A percentile compares a stretch with the other conserved stretches of the same genome.
Conservation (phyloP, 2,113 vertebrate species). For the Cryptotis parvus region DNA sequence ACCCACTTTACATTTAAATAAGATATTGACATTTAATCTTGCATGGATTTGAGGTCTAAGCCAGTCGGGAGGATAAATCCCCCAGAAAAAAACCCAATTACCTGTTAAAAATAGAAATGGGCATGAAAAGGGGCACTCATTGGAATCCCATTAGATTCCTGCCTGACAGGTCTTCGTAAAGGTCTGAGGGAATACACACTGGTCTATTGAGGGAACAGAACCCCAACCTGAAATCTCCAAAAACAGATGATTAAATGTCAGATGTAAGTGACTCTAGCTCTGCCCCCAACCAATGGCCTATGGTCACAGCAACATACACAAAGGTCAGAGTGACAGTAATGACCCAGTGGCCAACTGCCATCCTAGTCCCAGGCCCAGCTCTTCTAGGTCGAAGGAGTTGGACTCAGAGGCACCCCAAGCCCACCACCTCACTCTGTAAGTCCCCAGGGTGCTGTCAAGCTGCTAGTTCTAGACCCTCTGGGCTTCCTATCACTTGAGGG, state of each 20-base stretch:
- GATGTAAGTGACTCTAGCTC: not conserved
- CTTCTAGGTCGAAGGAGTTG: too few species aligned
- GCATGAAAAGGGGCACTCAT: not conserved
- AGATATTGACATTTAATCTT: not conserved
- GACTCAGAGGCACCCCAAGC: not conserved
- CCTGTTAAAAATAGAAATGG: not conserved
- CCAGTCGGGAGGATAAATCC: not conserved
- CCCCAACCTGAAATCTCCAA: not conserved
- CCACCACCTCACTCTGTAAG: too few species aligned
- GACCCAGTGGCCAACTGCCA: not conserved
- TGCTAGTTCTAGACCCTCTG: not conserved
- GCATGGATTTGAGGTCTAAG: not conserved
- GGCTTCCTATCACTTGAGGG: too few species aligned
- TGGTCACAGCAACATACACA: not conserved
- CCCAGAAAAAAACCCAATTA: slow-evolving; percentile 9
- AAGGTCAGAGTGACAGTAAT: not conserved
- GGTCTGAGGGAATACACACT: not conserved
- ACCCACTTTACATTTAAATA: not conserved
- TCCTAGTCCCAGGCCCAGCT: not conserved
- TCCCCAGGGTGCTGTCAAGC: rapidly evolving
- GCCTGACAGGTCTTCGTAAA: not conserved
- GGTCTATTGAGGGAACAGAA: not conserved
- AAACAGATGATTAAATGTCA: too few species aligned
- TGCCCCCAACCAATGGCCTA: not conserved
- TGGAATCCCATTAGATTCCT: not conserved